Percentiles rank a stretch among this genome's conserved stretches.
phyloP scores from a whole-genome alignment of 2,888 invertebrate species.

The Teleogryllus oceanicus region DNA sequence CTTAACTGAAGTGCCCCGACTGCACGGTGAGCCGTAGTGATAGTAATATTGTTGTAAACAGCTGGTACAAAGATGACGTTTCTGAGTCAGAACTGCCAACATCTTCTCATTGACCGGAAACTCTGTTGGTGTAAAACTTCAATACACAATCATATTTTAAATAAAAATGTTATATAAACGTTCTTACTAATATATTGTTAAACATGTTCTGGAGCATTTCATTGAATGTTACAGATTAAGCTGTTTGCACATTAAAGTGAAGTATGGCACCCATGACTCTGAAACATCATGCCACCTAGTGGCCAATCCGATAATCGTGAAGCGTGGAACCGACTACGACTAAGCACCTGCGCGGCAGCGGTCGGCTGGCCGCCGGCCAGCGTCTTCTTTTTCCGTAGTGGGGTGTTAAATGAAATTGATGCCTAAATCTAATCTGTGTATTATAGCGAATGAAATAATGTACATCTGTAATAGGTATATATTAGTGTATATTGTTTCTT shows the following conservation, averaged over 20 bases:
- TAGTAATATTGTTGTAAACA: neutral
- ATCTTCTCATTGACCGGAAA: no score
- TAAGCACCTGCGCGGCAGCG: neutral
- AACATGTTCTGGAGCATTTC: neutral
- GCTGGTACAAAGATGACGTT: neutral
- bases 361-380: neutral
- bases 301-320: neutral
- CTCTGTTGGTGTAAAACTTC: no score
- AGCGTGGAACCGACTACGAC: no score
- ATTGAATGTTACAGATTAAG: neutral
- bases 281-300: neutral
- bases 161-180: no score
- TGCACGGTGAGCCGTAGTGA: neutral
- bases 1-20: conserved; percentile 30
- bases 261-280: neutral
- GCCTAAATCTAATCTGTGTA: neutral
- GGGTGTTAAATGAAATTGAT: neutral
- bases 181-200: neutral
- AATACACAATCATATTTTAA: no score
- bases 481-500: no score
- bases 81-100: neutral
- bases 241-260: neutral
- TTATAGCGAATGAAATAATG: neutral
- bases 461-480: neutral
- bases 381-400: neutral